phyloP scores from a whole-genome alignment of 2,113 vertebrate genomes.

The Rhodinocichla rosea region DNA sequence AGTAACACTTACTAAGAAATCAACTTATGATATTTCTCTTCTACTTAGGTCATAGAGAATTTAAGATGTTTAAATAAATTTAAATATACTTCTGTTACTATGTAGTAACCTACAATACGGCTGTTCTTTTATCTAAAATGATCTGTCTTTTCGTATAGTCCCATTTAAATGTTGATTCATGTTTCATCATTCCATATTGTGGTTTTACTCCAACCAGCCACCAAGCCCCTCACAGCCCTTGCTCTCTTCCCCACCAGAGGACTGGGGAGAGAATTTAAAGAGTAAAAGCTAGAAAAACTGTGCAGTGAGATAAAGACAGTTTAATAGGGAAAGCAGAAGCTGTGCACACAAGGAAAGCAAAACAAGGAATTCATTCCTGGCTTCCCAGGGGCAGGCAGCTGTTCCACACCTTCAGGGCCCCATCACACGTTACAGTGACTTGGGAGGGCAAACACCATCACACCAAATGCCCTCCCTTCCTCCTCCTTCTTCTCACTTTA shows the following conservation, averaged over 20 bases:
- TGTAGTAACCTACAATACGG: background rate
- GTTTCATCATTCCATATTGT: background rate
- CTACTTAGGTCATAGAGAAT: background rate
- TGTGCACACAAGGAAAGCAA: background rate
- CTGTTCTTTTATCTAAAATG: background rate
- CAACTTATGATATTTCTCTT: background rate
- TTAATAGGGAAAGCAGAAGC: background rate
- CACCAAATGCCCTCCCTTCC: background rate
- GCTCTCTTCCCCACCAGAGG: background rate
- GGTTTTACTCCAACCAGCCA: background rate
- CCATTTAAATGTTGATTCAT: background rate
- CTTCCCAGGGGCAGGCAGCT: background rate
- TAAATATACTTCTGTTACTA: background rate
- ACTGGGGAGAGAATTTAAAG: background rate
- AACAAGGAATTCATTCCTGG: background rate
- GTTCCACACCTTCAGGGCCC: background rate
- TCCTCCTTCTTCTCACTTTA: background rate
- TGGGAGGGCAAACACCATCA: background rate
- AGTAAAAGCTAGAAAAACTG: background rate
- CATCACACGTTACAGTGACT: fast-evolving
- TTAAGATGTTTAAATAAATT: background rate
- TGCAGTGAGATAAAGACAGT: background rate
- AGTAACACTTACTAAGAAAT: background rate
- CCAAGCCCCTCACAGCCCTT: background rate
- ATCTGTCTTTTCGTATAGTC: background rate